These are phyloP conservation scores for Dermatemys mawii DNA, from an alignment of 2,113 vertebrate genomes.

Conservation along the genomic window DNA sequence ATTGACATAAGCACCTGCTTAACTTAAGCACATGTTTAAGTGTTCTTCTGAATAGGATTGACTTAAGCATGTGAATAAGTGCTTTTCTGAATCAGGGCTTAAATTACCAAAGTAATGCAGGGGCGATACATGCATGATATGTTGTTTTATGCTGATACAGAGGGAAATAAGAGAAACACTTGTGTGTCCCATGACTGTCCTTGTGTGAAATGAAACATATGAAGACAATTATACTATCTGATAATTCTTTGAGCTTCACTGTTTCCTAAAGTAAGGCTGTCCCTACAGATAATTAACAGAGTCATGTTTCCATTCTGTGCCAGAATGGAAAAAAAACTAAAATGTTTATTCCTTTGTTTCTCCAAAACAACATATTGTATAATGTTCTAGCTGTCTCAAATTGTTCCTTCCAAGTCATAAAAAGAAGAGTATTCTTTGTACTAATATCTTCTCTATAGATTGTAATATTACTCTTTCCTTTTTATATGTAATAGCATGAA, in stretches of 20 bases:
- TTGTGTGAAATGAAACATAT: background rate
- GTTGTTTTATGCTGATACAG: conserved; percentile 2
- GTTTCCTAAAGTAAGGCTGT: background rate
- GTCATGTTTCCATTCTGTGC: background rate
- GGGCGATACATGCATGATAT: background rate
- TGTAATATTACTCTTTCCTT: background rate
- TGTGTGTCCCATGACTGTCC: background rate
- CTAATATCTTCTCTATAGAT: accelerated
- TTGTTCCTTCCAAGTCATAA: background rate
- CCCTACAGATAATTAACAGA: background rate
- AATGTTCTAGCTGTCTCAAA: background rate
- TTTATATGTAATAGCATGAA: background rate
- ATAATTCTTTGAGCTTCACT: conserved; percentile 41
- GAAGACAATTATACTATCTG: conserved; percentile 29
- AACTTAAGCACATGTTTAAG: background rate
- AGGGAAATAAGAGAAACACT: background rate
- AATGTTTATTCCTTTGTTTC: background rate
- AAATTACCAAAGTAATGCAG: conserved; percentile 21
- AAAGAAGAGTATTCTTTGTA: background rate
- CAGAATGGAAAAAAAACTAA: conserved; percentile 2
- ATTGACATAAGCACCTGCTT: background rate
- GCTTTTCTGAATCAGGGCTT: background rate
- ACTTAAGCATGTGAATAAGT: background rate
- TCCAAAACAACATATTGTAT: background rate
- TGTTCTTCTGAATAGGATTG: conserved; percentile 1